Conservation (phyloP, 2,113 vertebrate species). For the Oreotrochilus melanogaster region DNA sequence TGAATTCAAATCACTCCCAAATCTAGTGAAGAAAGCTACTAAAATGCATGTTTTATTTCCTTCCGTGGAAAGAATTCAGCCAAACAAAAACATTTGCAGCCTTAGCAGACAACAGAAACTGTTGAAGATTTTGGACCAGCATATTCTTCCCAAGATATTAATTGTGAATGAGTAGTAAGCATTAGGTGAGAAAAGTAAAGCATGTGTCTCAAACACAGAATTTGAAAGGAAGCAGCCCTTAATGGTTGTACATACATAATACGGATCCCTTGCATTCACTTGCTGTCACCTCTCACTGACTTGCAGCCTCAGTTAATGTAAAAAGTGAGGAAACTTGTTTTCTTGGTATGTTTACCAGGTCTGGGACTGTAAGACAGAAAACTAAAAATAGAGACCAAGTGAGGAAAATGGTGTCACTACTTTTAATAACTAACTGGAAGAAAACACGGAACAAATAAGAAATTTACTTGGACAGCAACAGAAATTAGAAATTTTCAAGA, state of each 20-base stretch:
- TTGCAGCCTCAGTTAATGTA: not conserved
- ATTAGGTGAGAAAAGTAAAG: not conserved
- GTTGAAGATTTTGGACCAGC: not conserved
- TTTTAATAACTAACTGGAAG: not conserved
- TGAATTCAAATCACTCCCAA: constrained; percentile 52
- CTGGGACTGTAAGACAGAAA: not conserved
- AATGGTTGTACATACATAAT: not conserved
- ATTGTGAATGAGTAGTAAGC: constrained; percentile 4
- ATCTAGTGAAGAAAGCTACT: constrained; percentile 61
- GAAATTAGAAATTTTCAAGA: not conserved
- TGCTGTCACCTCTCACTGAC: not conserved
- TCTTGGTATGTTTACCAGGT: not conserved
- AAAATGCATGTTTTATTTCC: constrained; percentile 37
- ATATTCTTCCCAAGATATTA: not conserved
- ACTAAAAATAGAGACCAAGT: not conserved
- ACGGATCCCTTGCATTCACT: not conserved
- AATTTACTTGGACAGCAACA: not conserved
- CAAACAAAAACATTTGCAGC: constrained; percentile 49
- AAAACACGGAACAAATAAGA: not conserved
- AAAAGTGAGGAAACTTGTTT: not conserved
- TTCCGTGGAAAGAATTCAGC: constrained; percentile 50
- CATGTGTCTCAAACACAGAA: constrained; percentile 5
- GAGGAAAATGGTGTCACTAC: not conserved
- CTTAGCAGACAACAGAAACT: not conserved
- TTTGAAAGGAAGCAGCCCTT: not conserved